Percentiles rank a stretch among this genome's conserved stretches.
Conservation (phyloP, 1,140 invertebrate genomes). For the Hylaeus volcanicus region DNA sequence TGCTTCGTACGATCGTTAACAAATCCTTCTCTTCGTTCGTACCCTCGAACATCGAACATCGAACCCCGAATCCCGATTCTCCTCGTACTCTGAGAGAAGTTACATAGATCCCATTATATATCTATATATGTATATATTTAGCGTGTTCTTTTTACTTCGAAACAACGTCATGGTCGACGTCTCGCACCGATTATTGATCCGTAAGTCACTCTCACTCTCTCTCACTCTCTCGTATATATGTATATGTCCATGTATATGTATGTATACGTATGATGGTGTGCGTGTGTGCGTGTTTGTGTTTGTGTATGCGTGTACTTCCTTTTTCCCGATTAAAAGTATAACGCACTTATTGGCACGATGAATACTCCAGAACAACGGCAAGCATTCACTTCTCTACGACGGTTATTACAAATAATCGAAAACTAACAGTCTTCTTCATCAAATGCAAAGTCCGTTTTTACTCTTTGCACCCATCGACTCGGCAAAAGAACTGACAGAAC, state of each 20-base stretch:
- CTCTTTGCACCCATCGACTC: background rate
- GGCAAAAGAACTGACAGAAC: background rate
- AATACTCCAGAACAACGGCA: conserved; percentile 54
- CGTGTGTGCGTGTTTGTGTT: background rate
- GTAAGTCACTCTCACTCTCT: conserved; percentile 10
- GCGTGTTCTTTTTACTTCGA: background rate
- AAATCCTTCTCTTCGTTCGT: conserved; percentile 5
- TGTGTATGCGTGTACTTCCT: conserved; percentile 29
- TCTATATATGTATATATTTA: background rate
- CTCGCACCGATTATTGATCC: conserved; percentile 16
- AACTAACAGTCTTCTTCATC: conserved; percentile 22
- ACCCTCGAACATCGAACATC: background rate
- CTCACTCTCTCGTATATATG: background rate
- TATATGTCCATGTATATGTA: background rate
- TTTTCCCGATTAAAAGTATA: conserved; percentile 48
- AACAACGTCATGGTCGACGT: conserved; percentile 1
- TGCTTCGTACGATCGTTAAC: conserved; percentile 25
- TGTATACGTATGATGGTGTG: conserved; percentile 4
- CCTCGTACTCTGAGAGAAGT: conserved; percentile 7
- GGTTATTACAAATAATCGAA: conserved; percentile 18
- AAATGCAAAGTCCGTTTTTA: background rate
- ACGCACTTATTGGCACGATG: conserved; percentile 47
- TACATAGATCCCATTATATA: conserved; percentile 18
- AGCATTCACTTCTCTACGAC: conserved; percentile 5
- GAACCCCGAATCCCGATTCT: background rate